Conservation (phyloP, 2,113 vertebrate species). For the Chelonoidis abingdonii region DNA sequence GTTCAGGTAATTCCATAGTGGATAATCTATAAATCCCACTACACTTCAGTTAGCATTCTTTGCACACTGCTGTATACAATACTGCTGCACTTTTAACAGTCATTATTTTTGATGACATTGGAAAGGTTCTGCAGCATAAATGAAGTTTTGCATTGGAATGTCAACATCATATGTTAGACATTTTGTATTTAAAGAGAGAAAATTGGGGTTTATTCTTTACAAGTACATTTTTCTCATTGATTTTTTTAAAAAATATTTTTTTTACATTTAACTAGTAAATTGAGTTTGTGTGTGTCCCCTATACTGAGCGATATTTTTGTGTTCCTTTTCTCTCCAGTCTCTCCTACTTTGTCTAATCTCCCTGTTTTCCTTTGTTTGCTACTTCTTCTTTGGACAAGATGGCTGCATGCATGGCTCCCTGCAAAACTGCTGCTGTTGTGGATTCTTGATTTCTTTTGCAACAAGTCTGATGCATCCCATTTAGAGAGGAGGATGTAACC, state of each 20-base stretch:
- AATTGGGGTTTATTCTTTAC: background rate
- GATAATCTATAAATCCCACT: background rate
- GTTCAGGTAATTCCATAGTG: background rate
- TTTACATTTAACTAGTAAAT: background rate
- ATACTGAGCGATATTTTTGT: background rate
- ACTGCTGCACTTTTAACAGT: background rate
- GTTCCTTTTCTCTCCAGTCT: fast-evolving
- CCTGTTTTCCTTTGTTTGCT: fast-evolving
- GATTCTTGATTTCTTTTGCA: constrained; percentile 17
- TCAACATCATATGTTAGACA: background rate
- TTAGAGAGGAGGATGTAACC: fast-evolving
- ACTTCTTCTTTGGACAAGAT: background rate
- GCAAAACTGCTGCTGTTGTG: background rate
- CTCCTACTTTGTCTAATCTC: background rate
- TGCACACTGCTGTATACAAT: background rate
- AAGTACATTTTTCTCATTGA: background rate
- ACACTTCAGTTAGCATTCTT: background rate
- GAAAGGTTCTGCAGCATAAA: background rate
- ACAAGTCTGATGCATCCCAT: fast-evolving
- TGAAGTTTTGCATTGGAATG: background rate
- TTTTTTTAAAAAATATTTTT: background rate
- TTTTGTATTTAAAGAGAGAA: background rate
- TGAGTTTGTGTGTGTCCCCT: background rate
- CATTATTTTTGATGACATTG: background rate
- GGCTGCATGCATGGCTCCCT: background rate